Percentiles rank a stretch among this genome's conserved stretches.
Evolutionary conservation across 2,113 vertebrate species (phyloP).

Genomic region (Felis chaus): DNA sequence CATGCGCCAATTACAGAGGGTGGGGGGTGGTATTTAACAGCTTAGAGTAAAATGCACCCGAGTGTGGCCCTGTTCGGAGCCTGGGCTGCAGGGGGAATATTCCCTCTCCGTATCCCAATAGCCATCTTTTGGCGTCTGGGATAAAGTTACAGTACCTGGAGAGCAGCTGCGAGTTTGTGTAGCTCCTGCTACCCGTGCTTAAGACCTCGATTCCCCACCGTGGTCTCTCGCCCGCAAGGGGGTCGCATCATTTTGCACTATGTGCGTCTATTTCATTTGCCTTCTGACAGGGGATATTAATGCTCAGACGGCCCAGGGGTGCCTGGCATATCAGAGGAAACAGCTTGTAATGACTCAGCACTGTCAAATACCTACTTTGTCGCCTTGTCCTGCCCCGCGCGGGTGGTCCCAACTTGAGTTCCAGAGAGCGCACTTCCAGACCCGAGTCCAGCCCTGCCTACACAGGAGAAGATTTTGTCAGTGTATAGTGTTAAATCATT

Average conservation of each 20-base stretch:
- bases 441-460: not conserved
- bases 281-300: not conserved
- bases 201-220: not conserved
- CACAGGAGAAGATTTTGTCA: fast-evolving
- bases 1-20: conserved; percentile 13
- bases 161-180: conserved; percentile 53
- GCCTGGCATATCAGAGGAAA: not conserved
- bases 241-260: not conserved
- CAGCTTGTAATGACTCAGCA: conserved; percentile 83
- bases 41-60: conserved; percentile 5
- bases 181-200: not conserved
- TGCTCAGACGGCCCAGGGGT: conserved; percentile 13
- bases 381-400: not conserved
- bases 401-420: conserved; percentile 32
- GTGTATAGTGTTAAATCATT: not conserved
- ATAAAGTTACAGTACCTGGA: conserved; percentile 69
- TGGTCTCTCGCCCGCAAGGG: not conserved
- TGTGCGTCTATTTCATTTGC: not conserved
- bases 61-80: not conserved
- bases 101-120: not conserved
- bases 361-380: conserved; percentile 47
- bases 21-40: not conserved
- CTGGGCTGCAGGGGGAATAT: not conserved
- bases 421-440: not conserved
- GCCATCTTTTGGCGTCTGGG: not conserved